A percentile compares a stretch with the other conserved stretches of the same genome.
phyloP scores from a whole-genome alignment of 2,888 invertebrate genomes.

The Philereme transversata region DNA sequence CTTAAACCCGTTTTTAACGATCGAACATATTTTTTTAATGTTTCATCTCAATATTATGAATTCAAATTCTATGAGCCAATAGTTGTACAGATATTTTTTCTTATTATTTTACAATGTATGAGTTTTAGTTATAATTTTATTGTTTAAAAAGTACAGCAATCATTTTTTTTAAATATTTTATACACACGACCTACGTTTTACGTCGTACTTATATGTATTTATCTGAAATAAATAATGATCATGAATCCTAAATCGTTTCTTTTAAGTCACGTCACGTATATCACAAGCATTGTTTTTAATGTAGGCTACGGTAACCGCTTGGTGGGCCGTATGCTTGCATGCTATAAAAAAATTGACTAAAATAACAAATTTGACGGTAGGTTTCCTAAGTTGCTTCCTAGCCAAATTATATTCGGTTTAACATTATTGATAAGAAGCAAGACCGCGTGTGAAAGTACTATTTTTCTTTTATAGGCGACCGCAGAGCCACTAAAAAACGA shows the following conservation, averaged over 20 bases:
- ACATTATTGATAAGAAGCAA: constrained; percentile 39
- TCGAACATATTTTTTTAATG: too few species aligned
- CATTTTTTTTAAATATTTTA: background rate
- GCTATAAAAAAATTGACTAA: too few species aligned
- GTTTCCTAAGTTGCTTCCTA: constrained; percentile 20
- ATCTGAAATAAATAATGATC: constrained; percentile 15
- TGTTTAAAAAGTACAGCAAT: background rate
- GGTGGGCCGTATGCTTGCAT: too few species aligned
- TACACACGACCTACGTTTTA: background rate
- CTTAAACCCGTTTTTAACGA: background rate
- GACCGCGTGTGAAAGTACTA: constrained; percentile 70
- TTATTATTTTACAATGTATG: too few species aligned
- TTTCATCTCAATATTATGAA: too few species aligned
- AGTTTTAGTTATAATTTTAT: too few species aligned
- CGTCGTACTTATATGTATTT: background rate
- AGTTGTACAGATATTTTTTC: too few species aligned
- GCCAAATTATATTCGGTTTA: constrained; percentile 15
- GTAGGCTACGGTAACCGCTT: too few species aligned
- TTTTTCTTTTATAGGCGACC: constrained; percentile 80
- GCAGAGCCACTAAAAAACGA: constrained; percentile 67
- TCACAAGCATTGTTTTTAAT: background rate
- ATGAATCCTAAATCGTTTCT: constrained; percentile 3
- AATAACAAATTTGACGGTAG: background rate
- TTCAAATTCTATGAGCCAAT: too few species aligned
- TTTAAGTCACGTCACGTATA: constrained; percentile 1